Base-by-base conservation (phyloP, 2,113 vertebrate genomes). In the Coptodon rendalli region DNA sequence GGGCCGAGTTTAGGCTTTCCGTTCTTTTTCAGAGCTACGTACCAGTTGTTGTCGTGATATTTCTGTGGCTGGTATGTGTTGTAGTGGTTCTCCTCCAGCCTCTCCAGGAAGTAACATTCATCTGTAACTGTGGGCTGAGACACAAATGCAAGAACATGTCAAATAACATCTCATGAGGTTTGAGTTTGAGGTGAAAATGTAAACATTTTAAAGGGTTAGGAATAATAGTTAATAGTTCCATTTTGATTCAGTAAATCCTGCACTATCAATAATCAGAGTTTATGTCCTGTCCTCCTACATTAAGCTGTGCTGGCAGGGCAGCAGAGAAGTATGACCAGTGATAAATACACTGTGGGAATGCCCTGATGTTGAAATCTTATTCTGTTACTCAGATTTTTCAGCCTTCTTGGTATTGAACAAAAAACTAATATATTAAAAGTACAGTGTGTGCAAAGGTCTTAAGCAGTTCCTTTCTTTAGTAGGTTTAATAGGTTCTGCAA, bases 1-100 rank as follows among this genome's bases (percentile, higher is more conserved):
- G 97, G 96, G 34, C 98, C 98, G 1, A 93, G 95, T 91, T 99
- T 99, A 89, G 96, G 95, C 92, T 88, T 97, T 6, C 98, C 98
- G 0, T 98, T 98, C 96, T 98, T 99, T 95, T 98, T 99, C 92
- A 99, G 96, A 5, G 96, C 98, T 0, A 99, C 97, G 6, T 98
- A 99, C 98, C 98, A 99, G 88, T 93, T 96, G 90, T 94, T 96
- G 13, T 97, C 97, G 0, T 96, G 95, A 0, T 98, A 96, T 87
- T 96, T 96, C 88, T 98, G 97, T 68, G 97, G 96, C 2, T 89
- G 50, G 38, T 99, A 99, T 0, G 98, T 99, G 94, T 98, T 99
- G 95, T 99, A 99, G 95, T 97, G 96, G 85, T 99, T 99, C 54
- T 99, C 98, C 57, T 98, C 98, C 6, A 99, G 43, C 83, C 94